Evolutionary conservation across 2,113 vertebrate species (phyloP).

Genomic region (Murina feae): DNA sequence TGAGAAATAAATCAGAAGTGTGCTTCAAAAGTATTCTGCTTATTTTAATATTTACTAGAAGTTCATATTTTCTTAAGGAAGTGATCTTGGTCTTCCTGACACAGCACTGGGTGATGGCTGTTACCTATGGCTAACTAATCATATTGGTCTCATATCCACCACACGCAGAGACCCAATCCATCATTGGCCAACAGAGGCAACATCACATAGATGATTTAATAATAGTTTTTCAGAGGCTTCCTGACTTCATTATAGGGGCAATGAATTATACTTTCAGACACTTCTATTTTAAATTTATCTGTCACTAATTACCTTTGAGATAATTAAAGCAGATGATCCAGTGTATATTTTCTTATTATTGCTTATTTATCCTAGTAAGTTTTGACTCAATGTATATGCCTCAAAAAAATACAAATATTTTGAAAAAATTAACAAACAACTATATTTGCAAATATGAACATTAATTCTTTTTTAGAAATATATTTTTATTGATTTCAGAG

Average conservation of each 20-base stretch:
- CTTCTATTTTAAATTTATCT: background rate
- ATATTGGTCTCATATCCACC: background rate
- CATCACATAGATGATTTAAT: background rate
- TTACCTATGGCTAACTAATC: background rate
- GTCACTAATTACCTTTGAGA: background rate
- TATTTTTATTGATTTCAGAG: too few relatives aligned
- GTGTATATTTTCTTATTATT: background rate
- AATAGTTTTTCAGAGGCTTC: background rate
- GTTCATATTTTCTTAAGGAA: background rate
- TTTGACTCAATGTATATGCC: background rate
- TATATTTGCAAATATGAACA: background rate
- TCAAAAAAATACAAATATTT: background rate
- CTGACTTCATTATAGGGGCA: background rate
- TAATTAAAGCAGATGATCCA: background rate
- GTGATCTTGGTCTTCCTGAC: background rate
- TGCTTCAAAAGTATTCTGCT: background rate
- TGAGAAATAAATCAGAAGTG: background rate
- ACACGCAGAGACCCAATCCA: background rate
- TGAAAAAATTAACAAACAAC: background rate
- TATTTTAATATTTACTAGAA: background rate
- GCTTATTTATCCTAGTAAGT: background rate
- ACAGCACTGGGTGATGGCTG: background rate
- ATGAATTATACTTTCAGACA: background rate
- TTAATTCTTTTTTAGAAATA: background rate
- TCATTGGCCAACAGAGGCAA: background rate